These are phyloP conservation scores for Anagrus nilaparvatae DNA, from an alignment of 1,140 invertebrate genomes.

Conservation along the genomic window DNA sequence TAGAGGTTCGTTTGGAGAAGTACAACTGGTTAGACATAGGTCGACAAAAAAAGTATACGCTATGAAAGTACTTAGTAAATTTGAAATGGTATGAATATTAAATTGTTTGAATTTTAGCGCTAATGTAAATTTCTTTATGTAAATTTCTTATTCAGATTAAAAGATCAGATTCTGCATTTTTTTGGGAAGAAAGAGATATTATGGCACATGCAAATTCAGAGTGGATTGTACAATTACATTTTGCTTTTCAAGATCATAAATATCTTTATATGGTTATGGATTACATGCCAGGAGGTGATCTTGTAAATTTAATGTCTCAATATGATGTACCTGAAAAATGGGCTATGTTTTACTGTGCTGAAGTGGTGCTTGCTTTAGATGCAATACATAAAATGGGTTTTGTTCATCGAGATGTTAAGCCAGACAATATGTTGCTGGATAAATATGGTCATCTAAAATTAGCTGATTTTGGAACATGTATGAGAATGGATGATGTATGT, in stretches of 20 bases:
- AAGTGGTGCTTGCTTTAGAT: conserved; percentile 95
- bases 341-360: conserved; percentile 99
- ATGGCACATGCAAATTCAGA: conserved; percentile 99
- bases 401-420: conserved; percentile 97
- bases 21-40: conserved; percentile 93
- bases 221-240: conserved; percentile 98
- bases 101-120: background rate
- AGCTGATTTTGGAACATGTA: conserved; percentile 98
- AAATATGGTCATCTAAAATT: conserved; percentile 91
- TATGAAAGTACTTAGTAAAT: conserved; percentile 98
- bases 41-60: conserved; percentile 89
- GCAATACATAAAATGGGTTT: conserved; percentile 99
- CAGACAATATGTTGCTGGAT: conserved; percentile 97
- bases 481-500: conserved; percentile 85
- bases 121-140: background rate
- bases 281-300: conserved; percentile 98
- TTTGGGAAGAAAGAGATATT: conserved; percentile 99
- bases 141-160: conserved; percentile 63
- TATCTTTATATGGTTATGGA: conserved; percentile 99
- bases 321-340: conserved; percentile 99
- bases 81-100: conserved; percentile 74
- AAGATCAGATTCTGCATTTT: conserved; percentile 96
- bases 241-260: conserved; percentile 93
- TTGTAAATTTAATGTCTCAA: conserved; percentile 97
- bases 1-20: conserved; percentile 96